Conservation (phyloP, 2,888 invertebrate genomes). For the Drosophila lutescens region DNA sequence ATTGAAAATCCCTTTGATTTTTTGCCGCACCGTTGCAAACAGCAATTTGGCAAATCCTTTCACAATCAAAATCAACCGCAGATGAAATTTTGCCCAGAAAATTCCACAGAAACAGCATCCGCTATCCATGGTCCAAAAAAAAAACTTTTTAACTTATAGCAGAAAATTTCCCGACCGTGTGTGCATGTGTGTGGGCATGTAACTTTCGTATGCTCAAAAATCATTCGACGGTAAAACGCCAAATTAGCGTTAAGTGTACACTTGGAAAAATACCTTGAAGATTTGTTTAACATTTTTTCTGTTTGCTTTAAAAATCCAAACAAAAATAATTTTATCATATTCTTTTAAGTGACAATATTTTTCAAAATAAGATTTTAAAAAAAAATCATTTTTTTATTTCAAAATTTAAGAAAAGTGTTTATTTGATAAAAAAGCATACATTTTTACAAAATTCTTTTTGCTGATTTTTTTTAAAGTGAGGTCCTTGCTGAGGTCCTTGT, state of each 20-base stretch:
- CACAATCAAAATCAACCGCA: slow-evolving; percentile 83
- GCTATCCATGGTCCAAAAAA: slow-evolving; percentile 33
- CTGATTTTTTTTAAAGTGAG: slow-evolving; percentile 12
- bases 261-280: background rate
- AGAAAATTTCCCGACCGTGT: slow-evolving; percentile 16
- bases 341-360: background rate
- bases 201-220: slow-evolving; percentile 52
- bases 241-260: slow-evolving; percentile 76
- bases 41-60: slow-evolving; percentile 83
- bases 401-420: too few species aligned
- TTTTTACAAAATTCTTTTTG: too few species aligned
- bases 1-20: slow-evolving; percentile 79
- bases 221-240: slow-evolving; percentile 71
- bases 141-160: slow-evolving; percentile 30
- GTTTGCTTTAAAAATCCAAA: background rate
- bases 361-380: too few species aligned
- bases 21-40: slow-evolving; percentile 81
- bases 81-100: slow-evolving; percentile 79
- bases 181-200: slow-evolving; percentile 16
- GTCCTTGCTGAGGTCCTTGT: slow-evolving; percentile 34
- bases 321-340: background rate
- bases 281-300: too few species aligned
- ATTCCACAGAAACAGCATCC: slow-evolving; percentile 49
- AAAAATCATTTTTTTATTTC: too few species aligned
- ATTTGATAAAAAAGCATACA: too few species aligned